These are phyloP conservation scores for Takifugu ocellatus DNA, from an alignment of 2,797 vertebrate genomes.

Conservation along the genomic window DNA sequence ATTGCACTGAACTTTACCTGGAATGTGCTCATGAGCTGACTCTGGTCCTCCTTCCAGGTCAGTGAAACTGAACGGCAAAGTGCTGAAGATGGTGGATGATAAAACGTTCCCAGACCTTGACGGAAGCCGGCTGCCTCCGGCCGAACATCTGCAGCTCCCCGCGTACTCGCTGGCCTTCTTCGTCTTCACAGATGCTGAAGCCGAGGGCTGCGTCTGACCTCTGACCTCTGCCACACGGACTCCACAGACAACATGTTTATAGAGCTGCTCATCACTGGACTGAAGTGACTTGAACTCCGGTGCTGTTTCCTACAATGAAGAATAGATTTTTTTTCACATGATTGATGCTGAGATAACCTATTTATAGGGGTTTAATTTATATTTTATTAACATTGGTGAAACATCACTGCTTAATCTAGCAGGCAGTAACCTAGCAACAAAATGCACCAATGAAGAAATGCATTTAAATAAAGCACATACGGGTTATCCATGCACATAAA, in stretches of 20 bases:
- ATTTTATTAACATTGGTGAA: neutral
- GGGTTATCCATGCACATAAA: no score
- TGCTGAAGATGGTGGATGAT: conserved; percentile 86
- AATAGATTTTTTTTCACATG: neutral
- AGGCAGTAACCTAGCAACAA: no score
- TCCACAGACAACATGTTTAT: neutral
- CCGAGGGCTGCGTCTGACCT: conserved; percentile 75
- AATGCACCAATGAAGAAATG: no score
- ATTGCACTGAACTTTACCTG: neutral
- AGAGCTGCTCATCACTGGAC: conserved; percentile 5
- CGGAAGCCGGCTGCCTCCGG: conserved; percentile 64
- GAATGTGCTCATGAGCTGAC: neutral
- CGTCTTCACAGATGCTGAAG: conserved; percentile 78
- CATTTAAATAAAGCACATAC: no score
- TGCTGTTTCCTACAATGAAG: neutral
- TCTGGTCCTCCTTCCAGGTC: conserved; percentile 63
- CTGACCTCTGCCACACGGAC: neutral
- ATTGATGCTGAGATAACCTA: neutral
- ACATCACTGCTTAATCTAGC: no score
- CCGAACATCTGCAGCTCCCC: conserved; percentile 77
- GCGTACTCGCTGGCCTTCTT: conserved; percentile 87
- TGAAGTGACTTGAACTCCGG: neutral
- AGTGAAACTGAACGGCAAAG: conserved; percentile 79
- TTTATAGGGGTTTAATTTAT: neutral
- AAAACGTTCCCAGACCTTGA: conserved; percentile 78